Percentiles rank a stretch among this genome's conserved stretches.
Evolutionary conservation across 2,797 vertebrate genomes (phyloP).

Genomic region (Hephaestus fuliginosus): DNA sequence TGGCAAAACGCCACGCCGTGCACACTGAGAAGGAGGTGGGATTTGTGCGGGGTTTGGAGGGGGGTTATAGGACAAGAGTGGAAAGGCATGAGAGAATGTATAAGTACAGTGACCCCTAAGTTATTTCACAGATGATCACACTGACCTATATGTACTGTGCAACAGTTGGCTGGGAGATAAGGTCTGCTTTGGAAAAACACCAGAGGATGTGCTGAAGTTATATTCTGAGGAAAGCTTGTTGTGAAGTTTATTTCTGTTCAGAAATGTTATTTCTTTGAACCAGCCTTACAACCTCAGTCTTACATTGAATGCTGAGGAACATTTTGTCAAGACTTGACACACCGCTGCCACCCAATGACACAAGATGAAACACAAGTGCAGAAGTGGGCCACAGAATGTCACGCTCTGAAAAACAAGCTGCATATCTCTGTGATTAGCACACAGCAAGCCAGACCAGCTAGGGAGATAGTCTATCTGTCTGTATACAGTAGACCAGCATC

Average conservation of each 20-base stretch:
- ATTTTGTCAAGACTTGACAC: constrained; percentile 14
- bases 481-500: constrained; percentile 17
- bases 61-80: constrained; percentile 15
- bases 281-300: neutral
- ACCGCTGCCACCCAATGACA: constrained; percentile 60
- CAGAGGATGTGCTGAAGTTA: neutral
- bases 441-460: constrained; percentile 8
- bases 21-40: constrained; percentile 97
- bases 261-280: constrained; percentile 1
- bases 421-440: constrained; percentile 62
- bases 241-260: neutral
- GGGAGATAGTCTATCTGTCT: constrained; percentile 54
- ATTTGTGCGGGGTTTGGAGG: neutral
- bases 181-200: constrained; percentile 28
- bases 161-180: constrained; percentile 39
- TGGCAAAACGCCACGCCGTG: constrained; percentile 96
- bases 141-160: neutral
- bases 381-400: constrained; percentile 60
- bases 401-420: constrained; percentile 59
- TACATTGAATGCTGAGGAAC: neutral
- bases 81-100: constrained; percentile 15
- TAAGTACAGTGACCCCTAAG: constrained; percentile 23
- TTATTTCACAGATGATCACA: constrained; percentile 44
- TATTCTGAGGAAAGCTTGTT: neutral
- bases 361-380: constrained; percentile 42